Base-by-base conservation (phyloP, 2,888 invertebrate genomes). In the Meandrusa payeni region DNA sequence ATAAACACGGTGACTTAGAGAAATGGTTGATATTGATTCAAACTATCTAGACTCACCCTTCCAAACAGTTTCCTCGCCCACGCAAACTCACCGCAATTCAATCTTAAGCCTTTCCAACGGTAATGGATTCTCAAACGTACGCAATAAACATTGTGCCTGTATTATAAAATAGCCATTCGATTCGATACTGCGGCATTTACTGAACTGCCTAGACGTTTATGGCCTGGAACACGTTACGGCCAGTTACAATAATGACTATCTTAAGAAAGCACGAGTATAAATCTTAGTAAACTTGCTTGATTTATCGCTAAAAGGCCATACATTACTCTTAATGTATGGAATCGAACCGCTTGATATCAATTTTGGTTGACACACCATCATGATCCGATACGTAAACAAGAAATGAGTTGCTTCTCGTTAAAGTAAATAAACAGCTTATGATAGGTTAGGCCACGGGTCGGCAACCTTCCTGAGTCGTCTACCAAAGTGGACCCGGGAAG, bases 51-150 rank as follows among this genome's bases (percentile, higher is more conserved):
- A 10, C 33, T 22, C 11, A 12, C 19, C 27, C 20, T 23, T 7
- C 6, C 11, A 11, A 15, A 27, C 9, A 11, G 64, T 59, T 63
- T 59, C 61, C 46, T 48, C 65, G 59, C 70, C 74, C 67, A 69
- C 71, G 57, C 54, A 6, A 19, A 22, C 32, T 45, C 48, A 50
- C 61, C 47, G 59, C 60, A 65, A 64, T 67, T 63, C 58, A 58
- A 53, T 59, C 61, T 65, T 64, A 66, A 54, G 52, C 60, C 71
- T 76, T 70, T 73, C 70, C 59, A 73, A 65, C 65, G 59, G 63
- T 63, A 59, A 44, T 39, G 33, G 39, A 39, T 28, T 37, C 20
- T 36, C 34, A 33, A 40, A 43, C 33, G 24, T 5, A 2, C 22
- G 59, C 62, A 59, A 63, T 67, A 71, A 70, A 70, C 59, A 49